Evolutionary conservation across 2,888 invertebrate species (phyloP).

Genomic region (Coecobrya sp.): DNA sequence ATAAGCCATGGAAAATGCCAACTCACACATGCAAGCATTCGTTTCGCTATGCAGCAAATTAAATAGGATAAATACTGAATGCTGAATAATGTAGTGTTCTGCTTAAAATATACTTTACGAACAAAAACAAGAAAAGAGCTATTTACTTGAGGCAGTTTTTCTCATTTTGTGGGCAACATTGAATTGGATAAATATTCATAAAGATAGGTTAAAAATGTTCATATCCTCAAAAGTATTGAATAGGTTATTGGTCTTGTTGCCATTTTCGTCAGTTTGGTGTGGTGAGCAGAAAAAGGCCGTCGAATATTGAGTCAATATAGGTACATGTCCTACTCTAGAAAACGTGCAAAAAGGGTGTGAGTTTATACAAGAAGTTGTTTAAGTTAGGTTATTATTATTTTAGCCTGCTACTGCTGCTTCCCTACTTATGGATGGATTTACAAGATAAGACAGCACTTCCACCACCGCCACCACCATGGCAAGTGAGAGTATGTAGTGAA

Average conservation of each 20-base stretch:
- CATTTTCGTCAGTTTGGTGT: neutral
- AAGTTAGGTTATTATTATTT: slow-evolving; percentile 26
- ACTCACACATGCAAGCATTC: neutral
- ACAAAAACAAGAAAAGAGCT: too few species aligned
- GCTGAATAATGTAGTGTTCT: too few species aligned
- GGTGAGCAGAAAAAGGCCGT: neutral
- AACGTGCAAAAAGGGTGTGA: slow-evolving; percentile 1
- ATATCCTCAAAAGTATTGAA: neutral
- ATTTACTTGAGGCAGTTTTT: too few species aligned
- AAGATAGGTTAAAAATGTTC: too few species aligned
- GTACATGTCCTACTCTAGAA: neutral
- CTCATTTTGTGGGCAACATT: too few species aligned
- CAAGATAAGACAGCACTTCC: neutral
- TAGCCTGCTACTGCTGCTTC: neutral
- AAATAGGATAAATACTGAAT: too few species aligned
- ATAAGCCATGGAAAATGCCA: neutral
- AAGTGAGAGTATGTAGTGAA: slow-evolving; percentile 29
- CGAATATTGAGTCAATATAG: neutral
- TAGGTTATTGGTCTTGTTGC: neutral
- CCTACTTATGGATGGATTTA: slow-evolving; percentile 28
- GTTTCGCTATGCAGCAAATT: neutral
- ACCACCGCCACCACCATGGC: neutral
- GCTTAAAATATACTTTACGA: too few species aligned
- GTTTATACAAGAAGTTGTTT: neutral
- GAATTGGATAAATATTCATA: too few species aligned